Percentiles rank a stretch among this genome's conserved stretches.
Conservation (phyloP, 2,797 vertebrate genomes). For the Pangasius djambal region DNA sequence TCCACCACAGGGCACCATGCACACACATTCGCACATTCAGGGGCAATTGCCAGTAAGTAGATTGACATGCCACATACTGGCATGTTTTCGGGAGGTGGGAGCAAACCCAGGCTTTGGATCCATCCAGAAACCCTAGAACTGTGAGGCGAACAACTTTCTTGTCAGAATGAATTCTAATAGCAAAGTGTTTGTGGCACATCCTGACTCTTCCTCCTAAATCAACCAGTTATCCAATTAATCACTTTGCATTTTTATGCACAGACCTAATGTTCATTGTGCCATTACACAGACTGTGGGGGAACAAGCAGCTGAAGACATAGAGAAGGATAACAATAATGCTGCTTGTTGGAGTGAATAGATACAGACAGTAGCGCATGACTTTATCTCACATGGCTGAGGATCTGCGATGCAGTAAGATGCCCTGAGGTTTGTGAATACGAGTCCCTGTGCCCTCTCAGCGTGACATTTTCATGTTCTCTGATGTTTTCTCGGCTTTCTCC, state of each 20-base stretch:
- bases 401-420: slow-evolving; percentile 9
- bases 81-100: neutral
- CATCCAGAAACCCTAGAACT: neutral
- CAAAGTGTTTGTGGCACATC: neutral
- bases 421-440: slow-evolving; percentile 1
- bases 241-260: neutral
- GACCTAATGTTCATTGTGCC: neutral
- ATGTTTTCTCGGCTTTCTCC: slow-evolving; percentile 71
- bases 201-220: neutral
- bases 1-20: neutral
- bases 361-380: slow-evolving; percentile 40
- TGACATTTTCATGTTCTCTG: slow-evolving; percentile 73
- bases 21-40: neutral
- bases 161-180: neutral
- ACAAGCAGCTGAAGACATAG: slow-evolving; percentile 12
- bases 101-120: neutral
- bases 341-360: slow-evolving; percentile 14
- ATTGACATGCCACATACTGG: neutral
- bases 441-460: slow-evolving; percentile 67
- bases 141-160: neutral
- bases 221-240: neutral
- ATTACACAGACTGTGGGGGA: neutral
- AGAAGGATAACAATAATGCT: slow-evolving; percentile 5
- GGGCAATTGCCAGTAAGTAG: neutral
- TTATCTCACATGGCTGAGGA: slow-evolving; percentile 66